Conservation (phyloP, 2,797 vertebrate species). For the Remorina albescens region DNA sequence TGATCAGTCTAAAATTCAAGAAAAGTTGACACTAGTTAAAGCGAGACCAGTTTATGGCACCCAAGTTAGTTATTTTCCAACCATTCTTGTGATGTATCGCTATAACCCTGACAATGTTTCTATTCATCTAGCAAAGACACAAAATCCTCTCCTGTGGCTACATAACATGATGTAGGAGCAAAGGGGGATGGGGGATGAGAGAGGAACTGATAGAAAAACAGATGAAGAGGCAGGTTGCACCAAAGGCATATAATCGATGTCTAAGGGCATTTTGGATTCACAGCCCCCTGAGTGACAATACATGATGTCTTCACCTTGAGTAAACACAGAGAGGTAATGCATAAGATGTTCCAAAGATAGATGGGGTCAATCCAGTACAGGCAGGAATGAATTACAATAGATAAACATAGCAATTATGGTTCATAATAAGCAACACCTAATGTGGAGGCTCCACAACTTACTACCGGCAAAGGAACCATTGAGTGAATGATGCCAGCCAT, state of each 20-base stretch:
- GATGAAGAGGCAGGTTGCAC: slow-evolving; percentile 32
- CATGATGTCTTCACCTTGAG: slow-evolving; percentile 63
- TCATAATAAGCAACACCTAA: slow-evolving; percentile 33
- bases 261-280: slow-evolving; percentile 48
- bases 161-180: slow-evolving; percentile 22
- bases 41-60: slow-evolving; percentile 28
- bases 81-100: slow-evolving; percentile 41
- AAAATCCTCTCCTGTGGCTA: slow-evolving; percentile 29
- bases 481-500: slow-evolving; percentile 18
- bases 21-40: slow-evolving; percentile 1
- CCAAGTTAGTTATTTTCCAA: slow-evolving; percentile 38
- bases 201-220: neutral
- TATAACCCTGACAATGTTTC: slow-evolving; percentile 31
- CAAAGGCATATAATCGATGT: slow-evolving; percentile 57
- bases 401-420: slow-evolving; percentile 47
- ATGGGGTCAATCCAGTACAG: slow-evolving; percentile 3
- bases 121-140: slow-evolving; percentile 19
- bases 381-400: slow-evolving; percentile 25
- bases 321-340: slow-evolving; percentile 32
- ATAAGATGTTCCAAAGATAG: slow-evolving; percentile 6
- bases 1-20: slow-evolving; percentile 3
- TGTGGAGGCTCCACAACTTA: slow-evolving; percentile 12
- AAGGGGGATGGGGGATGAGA: neutral
- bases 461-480: slow-evolving; percentile 18
- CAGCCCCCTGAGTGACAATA: slow-evolving; percentile 26